phyloP scores from a whole-genome alignment of 2,113 vertebrate species.

The Dicaeum eximium region DNA sequence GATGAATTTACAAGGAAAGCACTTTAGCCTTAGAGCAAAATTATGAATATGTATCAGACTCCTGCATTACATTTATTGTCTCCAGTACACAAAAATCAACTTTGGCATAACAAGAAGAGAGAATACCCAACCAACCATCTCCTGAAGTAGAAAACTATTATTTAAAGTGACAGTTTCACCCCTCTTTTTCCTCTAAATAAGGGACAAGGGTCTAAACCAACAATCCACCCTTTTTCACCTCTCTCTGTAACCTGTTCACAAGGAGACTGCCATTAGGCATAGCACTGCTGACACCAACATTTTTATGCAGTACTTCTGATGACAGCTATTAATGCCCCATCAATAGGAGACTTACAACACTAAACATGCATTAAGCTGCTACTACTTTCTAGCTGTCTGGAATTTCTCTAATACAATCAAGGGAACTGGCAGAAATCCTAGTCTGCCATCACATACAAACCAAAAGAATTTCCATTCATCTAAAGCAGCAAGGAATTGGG shows the following conservation, averaged over 20 bases:
- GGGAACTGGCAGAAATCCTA: constrained; percentile 35
- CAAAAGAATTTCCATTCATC: neutral
- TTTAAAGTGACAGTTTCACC: constrained; percentile 52
- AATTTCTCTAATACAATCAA: constrained; percentile 42
- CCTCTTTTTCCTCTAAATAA: constrained; percentile 58
- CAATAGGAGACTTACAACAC: constrained; percentile 43
- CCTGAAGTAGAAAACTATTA: constrained; percentile 38
- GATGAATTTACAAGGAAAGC: constrained; percentile 56
- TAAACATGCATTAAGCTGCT: constrained; percentile 40
- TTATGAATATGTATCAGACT: constrained; percentile 50
- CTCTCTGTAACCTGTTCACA: constrained; percentile 9
- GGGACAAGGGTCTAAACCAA: constrained; percentile 1
- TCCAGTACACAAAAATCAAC: constrained; percentile 52
- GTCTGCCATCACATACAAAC: neutral
- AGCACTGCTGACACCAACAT: constrained; percentile 33
- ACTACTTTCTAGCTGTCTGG: constrained; percentile 13
- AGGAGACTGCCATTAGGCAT: constrained; percentile 14
- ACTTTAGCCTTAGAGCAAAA: constrained; percentile 53
- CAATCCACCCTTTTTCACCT: constrained; percentile 44
- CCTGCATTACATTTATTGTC: constrained; percentile 33
- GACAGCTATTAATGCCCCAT: constrained; percentile 54
- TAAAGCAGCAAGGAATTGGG: neutral
- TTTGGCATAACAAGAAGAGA: constrained; percentile 34
- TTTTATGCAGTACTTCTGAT: constrained; percentile 14
- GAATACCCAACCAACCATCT: constrained; percentile 40